Percentiles rank a stretch among this genome's conserved stretches.
Evolutionary conservation across 2,888 invertebrate species (phyloP).

Genomic region (Erebia palarica): DNA sequence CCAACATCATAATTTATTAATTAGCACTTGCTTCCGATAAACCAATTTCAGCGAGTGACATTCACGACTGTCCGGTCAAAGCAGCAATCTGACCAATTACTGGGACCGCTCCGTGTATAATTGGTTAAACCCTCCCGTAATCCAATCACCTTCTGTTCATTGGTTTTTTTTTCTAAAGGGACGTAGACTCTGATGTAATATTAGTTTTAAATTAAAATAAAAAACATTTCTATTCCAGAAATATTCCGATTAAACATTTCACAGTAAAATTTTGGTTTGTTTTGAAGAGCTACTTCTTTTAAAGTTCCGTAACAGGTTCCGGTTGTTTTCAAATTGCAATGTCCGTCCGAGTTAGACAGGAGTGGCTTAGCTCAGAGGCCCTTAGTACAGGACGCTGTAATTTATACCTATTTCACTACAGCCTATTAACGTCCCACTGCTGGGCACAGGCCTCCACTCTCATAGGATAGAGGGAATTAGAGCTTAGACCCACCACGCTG

Average conservation of each 20-base stretch:
- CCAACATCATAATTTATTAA: not conserved
- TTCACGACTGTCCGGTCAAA: slow-evolving; percentile 4
- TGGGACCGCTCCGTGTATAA: not conserved
- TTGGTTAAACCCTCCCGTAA: not conserved
- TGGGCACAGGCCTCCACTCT: too few relatives aligned
- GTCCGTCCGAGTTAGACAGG: too few relatives aligned
- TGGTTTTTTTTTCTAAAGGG: not conserved
- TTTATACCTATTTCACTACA: too few relatives aligned
- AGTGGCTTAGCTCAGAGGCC: too few relatives aligned
- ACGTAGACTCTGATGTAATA: not conserved
- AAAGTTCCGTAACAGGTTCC: not conserved
- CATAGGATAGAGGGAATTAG: too few relatives aligned
- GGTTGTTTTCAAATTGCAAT: too few relatives aligned
- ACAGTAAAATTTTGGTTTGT: not conserved
- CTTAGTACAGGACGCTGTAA: too few relatives aligned
- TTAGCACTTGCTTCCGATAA: not conserved
- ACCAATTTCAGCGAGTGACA: slow-evolving; percentile 4
- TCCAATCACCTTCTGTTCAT: not conserved
- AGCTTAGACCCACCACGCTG: too few relatives aligned
- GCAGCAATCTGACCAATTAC: slow-evolving; percentile 2
- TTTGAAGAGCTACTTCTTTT: not conserved
- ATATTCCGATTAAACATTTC: too few relatives aligned
- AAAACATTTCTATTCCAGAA: too few relatives aligned
- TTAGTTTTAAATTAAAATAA: too few relatives aligned
- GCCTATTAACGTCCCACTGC: too few relatives aligned